Evolutionary conservation across 2,113 vertebrate genomes (phyloP).

Genomic region (Bombycilla garrulus): DNA sequence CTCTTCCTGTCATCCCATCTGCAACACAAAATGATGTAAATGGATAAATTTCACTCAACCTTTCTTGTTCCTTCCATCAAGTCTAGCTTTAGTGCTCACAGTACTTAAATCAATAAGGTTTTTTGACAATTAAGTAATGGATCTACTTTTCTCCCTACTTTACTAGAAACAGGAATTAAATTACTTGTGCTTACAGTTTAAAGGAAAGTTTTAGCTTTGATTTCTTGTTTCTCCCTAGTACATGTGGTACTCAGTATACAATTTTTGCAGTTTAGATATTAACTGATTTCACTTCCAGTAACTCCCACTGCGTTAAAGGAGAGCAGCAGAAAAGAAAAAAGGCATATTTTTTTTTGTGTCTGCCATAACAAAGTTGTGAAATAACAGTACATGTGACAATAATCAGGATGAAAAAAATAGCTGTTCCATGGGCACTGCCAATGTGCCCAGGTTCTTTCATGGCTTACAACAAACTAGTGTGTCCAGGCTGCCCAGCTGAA

Average conservation of each 20-base stretch:
- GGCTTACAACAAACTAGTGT: background rate
- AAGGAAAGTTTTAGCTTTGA: background rate
- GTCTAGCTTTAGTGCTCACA: background rate
- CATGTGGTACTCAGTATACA: background rate
- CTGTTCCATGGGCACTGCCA: background rate
- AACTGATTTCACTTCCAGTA: background rate
- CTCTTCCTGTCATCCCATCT: background rate
- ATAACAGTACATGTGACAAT: background rate
- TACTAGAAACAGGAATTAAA: background rate
- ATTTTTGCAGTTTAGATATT: background rate
- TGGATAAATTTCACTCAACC: background rate
- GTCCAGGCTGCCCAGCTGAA: background rate
- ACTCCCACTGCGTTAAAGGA: background rate
- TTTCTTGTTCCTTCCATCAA: background rate
- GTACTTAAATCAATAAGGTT: background rate
- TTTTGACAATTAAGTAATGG: background rate
- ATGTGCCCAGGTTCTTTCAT: background rate
- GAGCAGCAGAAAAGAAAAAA: background rate
- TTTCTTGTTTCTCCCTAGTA: background rate
- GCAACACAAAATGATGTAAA: background rate
- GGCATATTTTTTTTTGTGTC: fast-evolving
- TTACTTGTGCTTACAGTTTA: background rate
- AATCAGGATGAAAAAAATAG: background rate
- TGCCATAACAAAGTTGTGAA: background rate
- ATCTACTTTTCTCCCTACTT: background rate